Conservation (phyloP, 1,140 invertebrate genomes). For the Caenorhabditis remanei region DNA sequence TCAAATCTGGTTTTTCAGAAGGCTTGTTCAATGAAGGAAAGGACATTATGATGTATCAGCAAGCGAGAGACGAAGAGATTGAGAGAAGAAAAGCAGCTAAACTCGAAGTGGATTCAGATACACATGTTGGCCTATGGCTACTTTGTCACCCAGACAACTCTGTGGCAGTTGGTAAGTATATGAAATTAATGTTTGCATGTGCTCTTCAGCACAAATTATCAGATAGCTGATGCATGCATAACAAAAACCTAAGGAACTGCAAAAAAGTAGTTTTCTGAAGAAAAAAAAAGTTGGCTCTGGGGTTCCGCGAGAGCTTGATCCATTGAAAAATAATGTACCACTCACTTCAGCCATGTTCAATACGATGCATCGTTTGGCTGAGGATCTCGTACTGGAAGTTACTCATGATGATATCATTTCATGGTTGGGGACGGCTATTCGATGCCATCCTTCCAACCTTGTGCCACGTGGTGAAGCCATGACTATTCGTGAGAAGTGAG, state of each 20-base stretch:
- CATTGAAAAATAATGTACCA: too few species aligned
- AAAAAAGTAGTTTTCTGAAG: too few species aligned
- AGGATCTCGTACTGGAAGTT: background rate
- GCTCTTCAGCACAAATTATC: too few species aligned
- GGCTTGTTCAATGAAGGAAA: slow-evolving; percentile 1
- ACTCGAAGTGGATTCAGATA: slow-evolving; percentile 11
- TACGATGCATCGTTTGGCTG: background rate
- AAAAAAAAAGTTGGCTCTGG: too few species aligned
- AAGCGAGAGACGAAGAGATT: background rate
- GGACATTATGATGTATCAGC: slow-evolving; percentile 34
- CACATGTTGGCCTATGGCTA: slow-evolving; percentile 23
- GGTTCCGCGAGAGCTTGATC: too few species aligned
- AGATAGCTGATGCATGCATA: too few species aligned
- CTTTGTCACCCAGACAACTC: slow-evolving; percentile 25
- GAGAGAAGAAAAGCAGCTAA: background rate
- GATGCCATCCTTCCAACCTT: slow-evolving; percentile 14
- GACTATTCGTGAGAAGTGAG: slow-evolving; percentile 20
- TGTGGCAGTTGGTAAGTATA: background rate
- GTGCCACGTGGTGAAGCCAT: slow-evolving; percentile 17
- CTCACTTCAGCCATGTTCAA: background rate
- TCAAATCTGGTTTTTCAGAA: background rate
- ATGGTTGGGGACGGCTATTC: background rate
- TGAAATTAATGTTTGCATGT: too few species aligned
- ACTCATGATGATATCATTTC: slow-evolving; percentile 32
- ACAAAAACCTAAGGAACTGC: too few species aligned